Evolutionary conservation across 1,140 invertebrate genomes (phyloP), one percentile per base, ranked within the genome.

Genomic region (Hetaerina americana): DNA sequence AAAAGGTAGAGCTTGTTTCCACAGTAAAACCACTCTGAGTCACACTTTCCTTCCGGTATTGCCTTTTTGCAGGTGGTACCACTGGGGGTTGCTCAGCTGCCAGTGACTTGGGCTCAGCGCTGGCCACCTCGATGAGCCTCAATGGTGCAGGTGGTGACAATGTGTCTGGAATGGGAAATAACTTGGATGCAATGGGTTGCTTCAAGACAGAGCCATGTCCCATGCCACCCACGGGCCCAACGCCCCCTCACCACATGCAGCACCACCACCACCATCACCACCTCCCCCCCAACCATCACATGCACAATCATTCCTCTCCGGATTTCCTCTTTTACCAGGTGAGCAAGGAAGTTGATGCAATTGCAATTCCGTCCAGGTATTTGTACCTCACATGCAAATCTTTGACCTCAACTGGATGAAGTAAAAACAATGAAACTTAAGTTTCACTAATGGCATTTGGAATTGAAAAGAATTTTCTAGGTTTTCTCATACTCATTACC

Each of bases 41-140:
- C n/a, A n/a, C n/a, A n/a, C n/a, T n/a, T n/a, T n/a, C n/a, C n/a
- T n/a, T n/a, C n/a, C n/a, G n/a, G n/a, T n/a, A n/a, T n/a, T n/a
- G n/a, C n/a, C n/a, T n/a, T 18, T 57, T 57, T 70, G 5, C n/a
- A 28, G 67, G 67, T 3, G 18, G 67, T 25, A 28, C 25, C 27
- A 15, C 25, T 25, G 67, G 67, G 24, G 67, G 67, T 5, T 26
- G 25, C 76, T 28, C 77, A 87, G 76, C 72, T 69, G 87, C 86
- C 77, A 84, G 87, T 66, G 85, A 89, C 80, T 77, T 92, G 72
- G 89, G 90, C 68, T 89, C 89, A 75, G 91, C 90, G 0, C 89
- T 92, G 28, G 87, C 89, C 5, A 89, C 90, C 40, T 92, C 90
- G 27, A 92, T 93, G 88, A 87, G 91, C 80, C 80, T 91, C 74